These are phyloP conservation scores for Pandion haliaetus DNA, from an alignment of 2,113 vertebrate species.

Conservation along the genomic window DNA sequence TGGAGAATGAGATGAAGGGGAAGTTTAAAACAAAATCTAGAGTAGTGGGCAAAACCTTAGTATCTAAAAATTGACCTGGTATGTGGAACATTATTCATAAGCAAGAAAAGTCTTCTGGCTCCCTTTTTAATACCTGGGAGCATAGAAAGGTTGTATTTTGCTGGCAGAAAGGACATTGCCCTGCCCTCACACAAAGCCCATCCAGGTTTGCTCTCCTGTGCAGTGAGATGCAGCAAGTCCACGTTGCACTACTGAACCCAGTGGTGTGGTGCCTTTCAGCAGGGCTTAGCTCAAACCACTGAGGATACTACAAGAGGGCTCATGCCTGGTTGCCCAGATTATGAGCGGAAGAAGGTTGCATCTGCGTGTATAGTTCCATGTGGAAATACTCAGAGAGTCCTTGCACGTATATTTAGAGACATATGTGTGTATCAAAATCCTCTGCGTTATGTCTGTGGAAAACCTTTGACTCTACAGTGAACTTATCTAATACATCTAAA, in stretches of 20 bases:
- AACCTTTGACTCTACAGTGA: not conserved
- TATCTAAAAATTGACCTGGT: not conserved
- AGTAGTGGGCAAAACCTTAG: not conserved
- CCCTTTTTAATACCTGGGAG: not conserved
- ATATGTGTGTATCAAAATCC: not conserved
- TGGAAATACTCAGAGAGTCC: not conserved
- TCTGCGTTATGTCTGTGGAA: not conserved
- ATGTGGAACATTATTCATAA: not conserved
- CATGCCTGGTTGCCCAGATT: not conserved
- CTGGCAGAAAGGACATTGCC: not conserved
- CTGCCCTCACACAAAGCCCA: not conserved
- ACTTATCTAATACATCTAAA: not conserved
- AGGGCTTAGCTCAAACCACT: not conserved
- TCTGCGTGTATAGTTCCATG: not conserved
- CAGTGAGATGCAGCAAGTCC: not conserved
- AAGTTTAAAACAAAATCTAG: not conserved
- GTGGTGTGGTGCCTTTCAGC: not conserved
- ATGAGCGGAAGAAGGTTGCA: not conserved
- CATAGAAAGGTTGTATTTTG: not conserved
- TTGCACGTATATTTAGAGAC: no score
- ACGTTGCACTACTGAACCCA: not conserved
- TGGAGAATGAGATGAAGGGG: not conserved
- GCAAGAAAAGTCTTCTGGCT: not conserved
- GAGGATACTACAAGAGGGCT: not conserved
- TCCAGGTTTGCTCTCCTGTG: not conserved